phyloP scores from a whole-genome alignment of 2,888 invertebrate species.

The Parnassius orleans region DNA sequence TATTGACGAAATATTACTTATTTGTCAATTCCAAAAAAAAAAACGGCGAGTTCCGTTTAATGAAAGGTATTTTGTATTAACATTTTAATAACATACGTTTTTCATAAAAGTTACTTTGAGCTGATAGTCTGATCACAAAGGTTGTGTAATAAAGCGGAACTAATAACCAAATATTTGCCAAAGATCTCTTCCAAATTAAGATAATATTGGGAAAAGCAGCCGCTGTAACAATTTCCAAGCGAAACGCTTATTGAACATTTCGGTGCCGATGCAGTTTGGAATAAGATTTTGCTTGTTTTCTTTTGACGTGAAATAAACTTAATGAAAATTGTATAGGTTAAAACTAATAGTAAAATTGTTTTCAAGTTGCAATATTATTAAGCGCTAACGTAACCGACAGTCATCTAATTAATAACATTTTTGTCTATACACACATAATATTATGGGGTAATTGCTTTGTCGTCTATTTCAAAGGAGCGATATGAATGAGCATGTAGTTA shows the following conservation, averaged over 20 bases:
- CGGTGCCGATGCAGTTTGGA: constrained; percentile 22
- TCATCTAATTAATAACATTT: too few relatives aligned
- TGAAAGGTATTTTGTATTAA: too few relatives aligned
- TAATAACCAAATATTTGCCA: constrained; percentile 12
- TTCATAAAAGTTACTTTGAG: too few relatives aligned
- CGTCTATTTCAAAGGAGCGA: constrained; percentile 45
- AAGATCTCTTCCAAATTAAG: constrained; percentile 23
- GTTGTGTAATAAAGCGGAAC: too few relatives aligned
- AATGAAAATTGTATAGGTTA: constrained; percentile 17
- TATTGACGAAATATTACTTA: too few relatives aligned
- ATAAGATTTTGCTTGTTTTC: constrained; percentile 22
- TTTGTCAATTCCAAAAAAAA: too few relatives aligned
- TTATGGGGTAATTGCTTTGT: constrained; percentile 48
- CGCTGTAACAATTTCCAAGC: constrained; percentile 21
- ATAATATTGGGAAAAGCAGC: constrained; percentile 22
- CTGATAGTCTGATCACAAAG: too few relatives aligned
- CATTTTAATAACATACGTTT: too few relatives aligned
- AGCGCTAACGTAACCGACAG: too few relatives aligned
- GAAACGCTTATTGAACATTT: constrained; percentile 26
- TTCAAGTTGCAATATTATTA: too few relatives aligned
- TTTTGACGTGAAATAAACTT: constrained; percentile 9
- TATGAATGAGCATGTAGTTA: constrained; percentile 50
- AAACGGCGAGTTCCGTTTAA: too few relatives aligned
- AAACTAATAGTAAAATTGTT: constrained; percentile 8
- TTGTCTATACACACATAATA: too few relatives aligned